phyloP scores from a whole-genome alignment of 1,140 invertebrate genomes.

The Ericerus pela region DNA sequence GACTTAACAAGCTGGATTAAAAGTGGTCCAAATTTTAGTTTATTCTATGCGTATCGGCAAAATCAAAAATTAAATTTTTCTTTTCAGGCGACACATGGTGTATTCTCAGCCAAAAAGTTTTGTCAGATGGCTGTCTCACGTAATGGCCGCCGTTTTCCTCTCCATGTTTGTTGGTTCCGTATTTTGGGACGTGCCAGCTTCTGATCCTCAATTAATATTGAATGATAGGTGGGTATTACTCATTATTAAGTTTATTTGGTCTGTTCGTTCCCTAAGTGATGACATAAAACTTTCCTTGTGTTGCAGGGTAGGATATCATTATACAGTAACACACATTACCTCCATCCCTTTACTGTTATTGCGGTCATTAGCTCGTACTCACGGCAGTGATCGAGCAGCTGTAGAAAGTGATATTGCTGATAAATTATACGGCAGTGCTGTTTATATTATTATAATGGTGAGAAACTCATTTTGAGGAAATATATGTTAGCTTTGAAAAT shows the following conservation, averaged over 20 bases:
- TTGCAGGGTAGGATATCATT: conserved; percentile 60
- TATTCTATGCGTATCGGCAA: too few relatives aligned
- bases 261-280: neutral
- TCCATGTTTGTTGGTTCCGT: conserved; percentile 72
- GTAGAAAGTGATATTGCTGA: conserved; percentile 64
- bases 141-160: conserved; percentile 59
- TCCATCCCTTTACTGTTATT: conserved; percentile 57
- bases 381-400: conserved; percentile 43
- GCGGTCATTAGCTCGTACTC: conserved; percentile 20
- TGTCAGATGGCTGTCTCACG: conserved; percentile 54
- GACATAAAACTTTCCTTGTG: neutral
- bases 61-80: too few relatives aligned
- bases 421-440: conserved; percentile 57
- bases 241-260: neutral
- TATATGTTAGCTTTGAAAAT: neutral
- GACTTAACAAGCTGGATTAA: too few relatives aligned
- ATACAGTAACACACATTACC: conserved; percentile 57
- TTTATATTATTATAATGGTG: conserved; percentile 65
- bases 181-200: conserved; percentile 72
- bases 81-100: conserved; percentile 45
- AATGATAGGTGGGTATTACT: conserved; percentile 42
- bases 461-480: conserved; percentile 23
- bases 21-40: too few relatives aligned
- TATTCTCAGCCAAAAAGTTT: conserved; percentile 79
- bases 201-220: conserved; percentile 50